Conservation (phyloP, 1,140 invertebrate species). For the Phocides pigmalion region DNA sequence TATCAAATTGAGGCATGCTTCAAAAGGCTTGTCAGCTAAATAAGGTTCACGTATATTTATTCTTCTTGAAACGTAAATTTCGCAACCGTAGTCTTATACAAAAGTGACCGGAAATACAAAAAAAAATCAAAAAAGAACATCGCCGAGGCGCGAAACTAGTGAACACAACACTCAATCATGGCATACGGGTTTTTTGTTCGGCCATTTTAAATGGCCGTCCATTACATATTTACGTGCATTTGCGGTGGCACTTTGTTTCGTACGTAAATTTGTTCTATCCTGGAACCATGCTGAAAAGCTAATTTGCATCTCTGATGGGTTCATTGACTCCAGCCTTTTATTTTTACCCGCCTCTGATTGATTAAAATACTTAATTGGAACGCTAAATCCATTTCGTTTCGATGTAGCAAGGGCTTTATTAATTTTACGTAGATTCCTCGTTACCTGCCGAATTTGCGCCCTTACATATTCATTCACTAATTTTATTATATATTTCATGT, state of each 20-base stretch:
- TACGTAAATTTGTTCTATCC: constrained; percentile 44
- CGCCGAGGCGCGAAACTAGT: constrained; percentile 27
- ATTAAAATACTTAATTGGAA: constrained; percentile 43
- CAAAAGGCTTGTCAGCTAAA: no score
- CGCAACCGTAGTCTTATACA: no score
- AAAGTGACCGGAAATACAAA: no score
- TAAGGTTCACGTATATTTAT: no score
- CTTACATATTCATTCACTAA: neutral
- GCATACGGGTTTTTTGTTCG: constrained; percentile 42
- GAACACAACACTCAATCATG: constrained; percentile 35
- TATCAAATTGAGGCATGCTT: no score
- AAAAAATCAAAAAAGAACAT: constrained; percentile 6
- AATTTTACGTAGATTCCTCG: neutral
- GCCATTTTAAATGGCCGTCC: constrained; percentile 48
- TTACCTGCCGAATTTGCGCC: neutral
- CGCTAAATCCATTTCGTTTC: constrained; percentile 36
- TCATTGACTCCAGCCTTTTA: constrained; percentile 37
- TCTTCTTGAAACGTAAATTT: no score
- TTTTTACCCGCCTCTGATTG: constrained; percentile 44
- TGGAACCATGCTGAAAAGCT: constrained; percentile 26
- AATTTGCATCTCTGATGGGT: constrained; percentile 44
- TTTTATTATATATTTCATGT: no score
- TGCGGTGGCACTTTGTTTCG: constrained; percentile 42
- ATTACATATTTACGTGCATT: constrained; percentile 50
- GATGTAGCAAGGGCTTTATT: constrained; percentile 13